phyloP scores from a whole-genome alignment of 2,113 vertebrate genomes.

The Caranx melampygus region DNA sequence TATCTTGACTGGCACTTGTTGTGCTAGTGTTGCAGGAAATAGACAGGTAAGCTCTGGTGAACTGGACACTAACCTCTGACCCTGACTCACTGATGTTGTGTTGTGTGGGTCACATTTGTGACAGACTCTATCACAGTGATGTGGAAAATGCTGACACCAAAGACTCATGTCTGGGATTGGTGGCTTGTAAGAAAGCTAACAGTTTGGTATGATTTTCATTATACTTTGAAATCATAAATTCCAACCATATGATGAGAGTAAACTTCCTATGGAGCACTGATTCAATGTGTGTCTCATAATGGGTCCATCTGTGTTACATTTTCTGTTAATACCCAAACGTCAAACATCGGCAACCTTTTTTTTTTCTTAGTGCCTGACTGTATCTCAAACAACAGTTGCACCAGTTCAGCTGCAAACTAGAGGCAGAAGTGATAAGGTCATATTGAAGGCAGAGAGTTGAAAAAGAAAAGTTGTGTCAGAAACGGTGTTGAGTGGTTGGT shows the following conservation, averaged over 20 bases:
- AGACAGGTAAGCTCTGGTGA: slow-evolving; percentile 72
- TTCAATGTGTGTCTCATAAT: background rate
- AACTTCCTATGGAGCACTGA: background rate
- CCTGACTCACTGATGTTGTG: slow-evolving; percentile 48
- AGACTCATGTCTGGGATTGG: background rate
- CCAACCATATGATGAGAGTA: slow-evolving; percentile 9
- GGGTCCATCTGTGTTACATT: background rate
- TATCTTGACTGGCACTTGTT: slow-evolving; percentile 58
- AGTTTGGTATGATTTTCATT: background rate
- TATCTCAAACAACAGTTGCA: background rate
- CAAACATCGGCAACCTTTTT: slow-evolving; percentile 20
- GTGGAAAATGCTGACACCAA: slow-evolving; percentile 60
- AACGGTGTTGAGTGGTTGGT: background rate
- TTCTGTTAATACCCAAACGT: background rate
- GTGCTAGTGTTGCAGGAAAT: slow-evolving; percentile 69
- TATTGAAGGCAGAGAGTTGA: slow-evolving; percentile 27
- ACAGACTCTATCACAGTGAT: slow-evolving; percentile 36
- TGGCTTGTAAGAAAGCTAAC: background rate
- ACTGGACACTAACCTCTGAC: slow-evolving; percentile 66
- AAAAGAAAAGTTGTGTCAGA: slow-evolving; percentile 3
- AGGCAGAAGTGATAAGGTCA: slow-evolving; percentile 31
- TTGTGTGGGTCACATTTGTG: slow-evolving; percentile 67
- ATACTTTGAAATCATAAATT: slow-evolving; percentile 13
- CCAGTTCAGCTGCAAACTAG: background rate
- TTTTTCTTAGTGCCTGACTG: background rate